phyloP scores from a whole-genome alignment of 2,888 invertebrate species.

The Eupelmus urozonus region DNA sequence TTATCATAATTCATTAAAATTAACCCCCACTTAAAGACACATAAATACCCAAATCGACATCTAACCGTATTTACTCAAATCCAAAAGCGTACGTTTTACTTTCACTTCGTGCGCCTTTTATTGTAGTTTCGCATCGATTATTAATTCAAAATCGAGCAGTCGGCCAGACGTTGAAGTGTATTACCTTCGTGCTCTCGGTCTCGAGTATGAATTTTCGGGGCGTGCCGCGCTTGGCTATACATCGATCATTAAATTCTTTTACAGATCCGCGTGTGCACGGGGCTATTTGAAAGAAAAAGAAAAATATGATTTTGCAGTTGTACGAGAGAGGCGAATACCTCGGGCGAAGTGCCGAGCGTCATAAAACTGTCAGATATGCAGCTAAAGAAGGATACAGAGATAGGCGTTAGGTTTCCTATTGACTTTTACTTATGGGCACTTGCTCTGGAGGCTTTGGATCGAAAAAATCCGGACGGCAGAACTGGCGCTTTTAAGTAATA shows the following conservation, averaged over 20 bases:
- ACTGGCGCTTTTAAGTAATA: conserved; percentile 1
- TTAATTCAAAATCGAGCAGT: not conserved
- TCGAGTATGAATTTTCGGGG: not conserved
- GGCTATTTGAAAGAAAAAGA: too few relatives aligned
- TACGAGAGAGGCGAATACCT: conserved; percentile 1
- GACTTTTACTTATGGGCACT: conserved; percentile 43
- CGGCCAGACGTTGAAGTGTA: not conserved
- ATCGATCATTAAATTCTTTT: conserved; percentile 31
- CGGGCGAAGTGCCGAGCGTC: conserved; percentile 11
- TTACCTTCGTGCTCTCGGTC: not conserved
- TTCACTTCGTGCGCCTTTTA: conserved; percentile 14
- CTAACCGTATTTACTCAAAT: too few relatives aligned
- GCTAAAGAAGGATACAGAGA: conserved; percentile 28
- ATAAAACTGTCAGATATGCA: conserved; percentile 48
- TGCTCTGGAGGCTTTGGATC: not conserved
- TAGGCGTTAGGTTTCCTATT: conserved; percentile 31
- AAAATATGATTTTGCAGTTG: not conserved
- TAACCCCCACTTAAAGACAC: too few relatives aligned
- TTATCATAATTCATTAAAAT: too few relatives aligned
- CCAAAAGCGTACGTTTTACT: too few relatives aligned
- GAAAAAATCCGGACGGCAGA: not conserved
- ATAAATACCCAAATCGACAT: too few relatives aligned
- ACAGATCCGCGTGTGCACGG: conserved; percentile 26
- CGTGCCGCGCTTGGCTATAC: conserved; percentile 19
- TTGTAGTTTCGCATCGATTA: not conserved